Base-by-base conservation (phyloP, 2,797 vertebrate species). In the Kryptopterus vitreolus region DNA sequence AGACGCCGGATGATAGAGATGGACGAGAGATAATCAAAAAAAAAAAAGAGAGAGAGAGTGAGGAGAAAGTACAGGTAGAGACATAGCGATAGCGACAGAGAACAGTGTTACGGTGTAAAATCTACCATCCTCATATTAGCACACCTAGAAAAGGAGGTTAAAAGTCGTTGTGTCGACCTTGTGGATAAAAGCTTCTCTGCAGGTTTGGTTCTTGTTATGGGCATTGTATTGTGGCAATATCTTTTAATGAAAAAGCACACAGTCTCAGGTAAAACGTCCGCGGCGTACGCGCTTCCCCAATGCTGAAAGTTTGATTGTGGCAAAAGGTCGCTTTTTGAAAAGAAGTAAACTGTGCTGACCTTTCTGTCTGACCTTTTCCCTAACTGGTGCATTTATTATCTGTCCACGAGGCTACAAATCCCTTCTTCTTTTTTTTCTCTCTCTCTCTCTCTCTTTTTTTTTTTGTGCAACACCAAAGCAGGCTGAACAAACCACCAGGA, bases 311-410 rank as follows among this genome's bases (percentile, higher is more conserved):
- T 66, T 65, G 80, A 87, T 84, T 84, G 83, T 86, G 52, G 38
- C 22, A 33, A 87, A 87, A 90, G 76, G 86, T 82, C 79, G 61
- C 48, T 71, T 79, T 80, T 84, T 81, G 55, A 86, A 85, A 87
- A 80, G 81, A 71, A 75, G 71, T 66, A 83, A 82, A 84, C 78
- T 50, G 76, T 46, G 69, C 80, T 83, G 74, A 84, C 83, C 85
- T 88, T 86, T 85, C 73, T 75, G 63, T 63, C 76, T 80, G 81
- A 38, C 83, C 62, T 79, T 79, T 84, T 80, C 80, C 69, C 80
- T 87, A 76, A 78, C 62, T 74, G 70, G 31, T 79, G 79, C 57
- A 35, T 84, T 80, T 75, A 74, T 78, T 82, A 53, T 74, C 38
- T n/a, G 15, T 15, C 52, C 53, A 50, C 3, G 16, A 20, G 24